phyloP scores from a whole-genome alignment of 1,140 invertebrate species.

The Apis laboriosa region DNA sequence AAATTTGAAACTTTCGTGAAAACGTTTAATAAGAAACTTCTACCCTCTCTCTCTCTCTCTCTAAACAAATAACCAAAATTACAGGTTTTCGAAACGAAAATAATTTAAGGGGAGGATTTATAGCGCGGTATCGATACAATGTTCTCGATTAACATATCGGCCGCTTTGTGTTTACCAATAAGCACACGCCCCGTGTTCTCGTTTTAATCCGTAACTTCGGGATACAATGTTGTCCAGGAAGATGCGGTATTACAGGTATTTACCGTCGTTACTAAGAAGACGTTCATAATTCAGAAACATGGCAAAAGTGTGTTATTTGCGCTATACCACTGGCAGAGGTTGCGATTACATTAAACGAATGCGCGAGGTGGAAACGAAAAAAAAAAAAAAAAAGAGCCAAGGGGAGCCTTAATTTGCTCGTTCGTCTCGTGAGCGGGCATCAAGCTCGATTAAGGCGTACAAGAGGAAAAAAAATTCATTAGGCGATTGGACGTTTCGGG shows the following conservation, averaged over 20 bases:
- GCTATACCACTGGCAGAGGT: conserved; percentile 48
- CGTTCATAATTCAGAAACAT: conserved; percentile 63
- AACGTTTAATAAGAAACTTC: not conserved
- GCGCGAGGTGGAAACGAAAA: not conserved
- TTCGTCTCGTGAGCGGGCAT: conserved; percentile 42
- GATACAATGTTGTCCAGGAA: not conserved
- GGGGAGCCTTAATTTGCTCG: not conserved
- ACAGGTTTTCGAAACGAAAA: not conserved
- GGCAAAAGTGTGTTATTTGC: conserved; percentile 63
- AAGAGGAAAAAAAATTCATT: not conserved
- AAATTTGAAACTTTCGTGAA: not conserved
- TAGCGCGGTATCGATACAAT: not conserved
- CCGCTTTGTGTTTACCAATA: conserved; percentile 25
- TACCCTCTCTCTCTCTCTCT: not conserved
- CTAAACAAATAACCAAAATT: not conserved
- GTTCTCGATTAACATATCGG: conserved; percentile 6
- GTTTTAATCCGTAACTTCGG: conserved; percentile 29
- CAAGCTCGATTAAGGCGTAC: conserved; percentile 51
- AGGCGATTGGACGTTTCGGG: not conserved
- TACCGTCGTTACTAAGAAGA: conserved; percentile 65
- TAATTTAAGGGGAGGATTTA: not conserved
- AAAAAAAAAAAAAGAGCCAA: not conserved
- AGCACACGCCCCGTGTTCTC: conserved; percentile 17
- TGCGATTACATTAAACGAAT: conserved; percentile 57
- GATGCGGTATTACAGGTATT: conserved; percentile 57